phyloP scores from a whole-genome alignment of 1,140 invertebrate species.

The Harpegnathos saltator region DNA sequence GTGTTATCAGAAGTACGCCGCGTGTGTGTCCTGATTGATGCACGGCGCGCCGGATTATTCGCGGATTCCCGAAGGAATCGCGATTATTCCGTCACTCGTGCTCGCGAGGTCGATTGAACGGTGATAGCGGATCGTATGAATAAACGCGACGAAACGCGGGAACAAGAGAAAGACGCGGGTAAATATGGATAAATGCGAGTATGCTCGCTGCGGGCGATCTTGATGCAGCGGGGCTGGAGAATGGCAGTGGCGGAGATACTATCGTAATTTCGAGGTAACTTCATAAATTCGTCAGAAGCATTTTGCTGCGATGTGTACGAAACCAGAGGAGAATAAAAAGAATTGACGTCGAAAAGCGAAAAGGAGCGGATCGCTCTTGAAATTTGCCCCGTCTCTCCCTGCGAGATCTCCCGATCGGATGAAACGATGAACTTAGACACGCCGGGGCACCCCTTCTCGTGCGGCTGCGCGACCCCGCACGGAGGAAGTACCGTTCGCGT shows the following conservation, averaged over 20 bases:
- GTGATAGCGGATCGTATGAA: not conserved
- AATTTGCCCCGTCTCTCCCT: not conserved
- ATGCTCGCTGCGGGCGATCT: not conserved
- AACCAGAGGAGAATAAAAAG: too few species aligned
- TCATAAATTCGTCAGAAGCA: too few species aligned
- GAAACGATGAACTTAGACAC: not conserved
- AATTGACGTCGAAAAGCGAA: too few species aligned
- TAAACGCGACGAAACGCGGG: not conserved
- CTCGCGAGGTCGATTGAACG: not conserved
- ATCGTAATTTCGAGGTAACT: not conserved
- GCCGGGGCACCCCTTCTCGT: not conserved
- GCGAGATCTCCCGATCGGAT: too few species aligned
- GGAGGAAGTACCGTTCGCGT: not conserved
- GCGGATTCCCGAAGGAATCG: not conserved
- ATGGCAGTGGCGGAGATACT: not conserved
- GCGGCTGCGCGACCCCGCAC: not conserved
- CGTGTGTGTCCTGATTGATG: constrained; percentile 45
- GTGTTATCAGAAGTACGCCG: constrained; percentile 20
- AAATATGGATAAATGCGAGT: not conserved
- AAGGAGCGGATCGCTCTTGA: not conserved
- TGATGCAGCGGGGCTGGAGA: not conserved
- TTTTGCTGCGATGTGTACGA: too few species aligned
- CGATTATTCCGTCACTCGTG: constrained; percentile 15
- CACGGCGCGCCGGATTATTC: constrained; percentile 1
- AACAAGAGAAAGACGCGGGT: not conserved